Evolutionary conservation across 1,140 invertebrate species (phyloP), one percentile per base, ranked within the genome.

Genomic region (Penaeus indicus): DNA sequence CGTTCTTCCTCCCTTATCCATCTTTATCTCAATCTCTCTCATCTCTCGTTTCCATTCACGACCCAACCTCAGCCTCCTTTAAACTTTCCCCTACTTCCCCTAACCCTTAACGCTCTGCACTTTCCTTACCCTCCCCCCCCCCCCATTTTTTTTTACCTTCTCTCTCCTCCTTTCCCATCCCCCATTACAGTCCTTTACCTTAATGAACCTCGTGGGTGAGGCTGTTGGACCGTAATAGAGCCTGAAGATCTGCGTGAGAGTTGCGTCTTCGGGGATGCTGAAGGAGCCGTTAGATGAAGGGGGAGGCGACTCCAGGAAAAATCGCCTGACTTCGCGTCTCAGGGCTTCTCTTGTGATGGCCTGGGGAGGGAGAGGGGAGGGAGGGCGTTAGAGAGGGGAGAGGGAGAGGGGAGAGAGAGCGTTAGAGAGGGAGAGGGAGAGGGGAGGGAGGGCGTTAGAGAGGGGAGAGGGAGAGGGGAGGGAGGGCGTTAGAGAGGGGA

Each of bases 261-360:
- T 75, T 32, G 86, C 86, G 67, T 84, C 86, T 61, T 88, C 86
- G 1, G 86, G 86, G 79, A 88, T 88, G 69, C 62, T 83, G 86
- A 88, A 77, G 27, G 80, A 32, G 0, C 61, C 64, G 27, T 88
- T 84, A 25, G 25, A 19, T 0, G 47, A 47, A 4, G 85, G 38
- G 10, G 86, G 86, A 0, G 80, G 64, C 38, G 62, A 32, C 27
- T 88, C 86, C 27, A 88, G 54, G 80, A 88, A 83, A 69, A 75
- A 88, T 0, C 86, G 80, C 13, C 86, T 64, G 4, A 88, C 80
- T 79, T 88, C 86, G 8, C 67, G 38, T 62, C 86, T 67, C 47
- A 88, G 47, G 21, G 79, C 86, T 42, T 88, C 86, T 7, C 86
- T 25, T 0, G 86, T 88, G 54, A 88, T 88, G 80, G 86, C 86